Conservation (phyloP, 2,113 vertebrate species). For the Corythornis vintsioides region DNA sequence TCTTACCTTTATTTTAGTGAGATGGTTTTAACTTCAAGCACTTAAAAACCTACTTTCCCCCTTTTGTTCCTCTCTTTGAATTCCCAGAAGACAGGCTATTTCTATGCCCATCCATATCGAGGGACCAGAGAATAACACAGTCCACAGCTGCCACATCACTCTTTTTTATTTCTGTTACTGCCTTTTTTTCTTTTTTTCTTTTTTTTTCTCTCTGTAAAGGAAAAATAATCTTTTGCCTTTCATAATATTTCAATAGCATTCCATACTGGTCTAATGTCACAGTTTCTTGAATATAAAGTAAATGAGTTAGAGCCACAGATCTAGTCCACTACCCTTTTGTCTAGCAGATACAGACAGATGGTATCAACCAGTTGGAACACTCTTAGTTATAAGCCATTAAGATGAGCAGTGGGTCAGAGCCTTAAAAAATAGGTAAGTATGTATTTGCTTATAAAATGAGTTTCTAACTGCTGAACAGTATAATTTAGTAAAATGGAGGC, state of each 20-base stretch:
- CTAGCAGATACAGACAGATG: slow-evolving; percentile 32
- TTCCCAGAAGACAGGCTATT: background rate
- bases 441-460: slow-evolving; percentile 41
- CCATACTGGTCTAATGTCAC: background rate
- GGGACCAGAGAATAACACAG: background rate
- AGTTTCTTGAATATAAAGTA: slow-evolving; percentile 17
- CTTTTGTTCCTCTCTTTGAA: background rate
- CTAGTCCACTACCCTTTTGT: background rate
- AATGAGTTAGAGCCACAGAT: slow-evolving; percentile 11
- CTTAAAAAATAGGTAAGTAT: slow-evolving; percentile 19
- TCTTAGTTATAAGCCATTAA: slow-evolving; percentile 19
- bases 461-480: slow-evolving; percentile 44
- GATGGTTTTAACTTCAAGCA: background rate
- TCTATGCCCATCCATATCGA: background rate
- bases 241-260: background rate
- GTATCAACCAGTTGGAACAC: slow-evolving; percentile 1
- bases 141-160: background rate
- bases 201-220: background rate
- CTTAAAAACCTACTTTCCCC: background rate
- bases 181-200: background rate
- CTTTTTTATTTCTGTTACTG: slow-evolving; percentile 25
- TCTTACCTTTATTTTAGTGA: background rate
- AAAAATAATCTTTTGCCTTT: slow-evolving; percentile 37
- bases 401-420: slow-evolving; percentile 10
- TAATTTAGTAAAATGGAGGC: slow-evolving; percentile 55